A percentile compares a stretch with the other conserved stretches of the same genome.
phyloP scores from a whole-genome alignment of 2,113 vertebrate species.

The Trematomus loennbergii region DNA sequence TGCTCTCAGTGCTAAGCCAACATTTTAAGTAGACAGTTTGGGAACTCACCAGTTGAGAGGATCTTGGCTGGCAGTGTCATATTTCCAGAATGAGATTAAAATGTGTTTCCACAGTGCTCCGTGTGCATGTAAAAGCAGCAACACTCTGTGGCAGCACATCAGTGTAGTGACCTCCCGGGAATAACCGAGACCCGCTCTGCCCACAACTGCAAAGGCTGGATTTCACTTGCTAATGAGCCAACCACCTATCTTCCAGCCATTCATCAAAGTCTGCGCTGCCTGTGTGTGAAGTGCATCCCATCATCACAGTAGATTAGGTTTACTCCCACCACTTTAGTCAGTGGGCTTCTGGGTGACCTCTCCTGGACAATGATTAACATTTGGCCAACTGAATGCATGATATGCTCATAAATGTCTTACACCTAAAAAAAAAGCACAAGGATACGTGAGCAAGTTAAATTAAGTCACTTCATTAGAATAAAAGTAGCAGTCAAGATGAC shows the following conservation, averaged over 20 bases:
- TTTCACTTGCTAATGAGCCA: slow-evolving; percentile 78
- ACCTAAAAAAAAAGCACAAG: background rate
- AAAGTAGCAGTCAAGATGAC: background rate
- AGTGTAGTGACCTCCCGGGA: slow-evolving; percentile 43
- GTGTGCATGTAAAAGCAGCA: slow-evolving; percentile 23
- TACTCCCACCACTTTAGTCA: slow-evolving; percentile 34
- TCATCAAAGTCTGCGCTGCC: slow-evolving; percentile 57
- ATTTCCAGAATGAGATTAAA: slow-evolving; percentile 65
- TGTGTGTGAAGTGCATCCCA: slow-evolving; percentile 48
- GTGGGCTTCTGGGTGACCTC: slow-evolving; percentile 22
- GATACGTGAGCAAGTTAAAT: background rate
- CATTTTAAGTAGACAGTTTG: slow-evolving; percentile 53
- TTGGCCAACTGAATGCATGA: background rate
- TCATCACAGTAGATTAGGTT: slow-evolving; percentile 63
- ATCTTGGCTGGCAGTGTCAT: slow-evolving; percentile 49
- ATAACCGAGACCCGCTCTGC: slow-evolving; percentile 37
- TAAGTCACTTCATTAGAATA: slow-evolving; percentile 11
- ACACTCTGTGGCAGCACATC: slow-evolving; percentile 10
- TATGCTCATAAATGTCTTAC: background rate
- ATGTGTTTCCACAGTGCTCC: slow-evolving; percentile 40
- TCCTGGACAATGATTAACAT: slow-evolving; percentile 43
- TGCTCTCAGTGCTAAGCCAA: slow-evolving; percentile 40
- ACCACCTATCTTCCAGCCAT: slow-evolving; percentile 57
- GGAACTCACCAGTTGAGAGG: slow-evolving; percentile 59
- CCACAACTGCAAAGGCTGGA: slow-evolving; percentile 53